Conservation (phyloP, 2,888 invertebrate genomes). For the Periphyllus acericola region DNA sequence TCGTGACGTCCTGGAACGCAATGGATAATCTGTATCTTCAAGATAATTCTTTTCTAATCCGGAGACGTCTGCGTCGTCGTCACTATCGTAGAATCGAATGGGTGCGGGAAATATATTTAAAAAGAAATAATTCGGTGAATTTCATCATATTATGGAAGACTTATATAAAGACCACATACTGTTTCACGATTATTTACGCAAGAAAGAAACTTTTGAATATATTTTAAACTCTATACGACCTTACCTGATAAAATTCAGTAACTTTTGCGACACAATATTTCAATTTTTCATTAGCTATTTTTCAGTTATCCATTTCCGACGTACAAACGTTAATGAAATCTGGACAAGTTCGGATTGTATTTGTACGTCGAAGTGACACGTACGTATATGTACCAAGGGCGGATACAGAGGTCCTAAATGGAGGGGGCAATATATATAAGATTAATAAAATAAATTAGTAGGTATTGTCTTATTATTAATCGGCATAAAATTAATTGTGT, state of each 20-base stretch:
- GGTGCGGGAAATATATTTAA: conserved; percentile 47
- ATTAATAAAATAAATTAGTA: too few species aligned
- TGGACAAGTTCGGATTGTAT: too few species aligned
- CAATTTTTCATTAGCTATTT: too few species aligned
- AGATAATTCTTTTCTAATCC: conserved; percentile 44
- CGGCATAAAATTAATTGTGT: too few species aligned
- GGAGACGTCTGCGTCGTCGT: conserved; percentile 40
- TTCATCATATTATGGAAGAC: conserved; percentile 58
- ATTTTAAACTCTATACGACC: conserved; percentile 42
- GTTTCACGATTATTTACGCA: conserved; percentile 56
- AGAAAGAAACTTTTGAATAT: conserved; percentile 55
- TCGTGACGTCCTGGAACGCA: conserved; percentile 31
- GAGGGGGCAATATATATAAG: too few species aligned
- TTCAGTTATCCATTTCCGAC: too few species aligned
- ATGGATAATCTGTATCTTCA: conserved; percentile 43
- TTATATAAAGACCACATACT: conserved; percentile 52
- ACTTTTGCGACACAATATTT: conserved; percentile 50
- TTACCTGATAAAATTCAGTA: conserved; percentile 50
- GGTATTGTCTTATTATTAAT: too few species aligned
- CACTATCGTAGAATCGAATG: conserved; percentile 49
- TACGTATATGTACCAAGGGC: too few species aligned
- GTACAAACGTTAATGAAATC: too few species aligned
- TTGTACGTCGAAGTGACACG: too few species aligned
- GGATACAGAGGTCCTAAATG: too few species aligned
- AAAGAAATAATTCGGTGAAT: conserved; percentile 56